These are phyloP conservation scores for Ivindomyrus marchei DNA, from an alignment of 2,113 vertebrate species.

Conservation along the genomic window DNA sequence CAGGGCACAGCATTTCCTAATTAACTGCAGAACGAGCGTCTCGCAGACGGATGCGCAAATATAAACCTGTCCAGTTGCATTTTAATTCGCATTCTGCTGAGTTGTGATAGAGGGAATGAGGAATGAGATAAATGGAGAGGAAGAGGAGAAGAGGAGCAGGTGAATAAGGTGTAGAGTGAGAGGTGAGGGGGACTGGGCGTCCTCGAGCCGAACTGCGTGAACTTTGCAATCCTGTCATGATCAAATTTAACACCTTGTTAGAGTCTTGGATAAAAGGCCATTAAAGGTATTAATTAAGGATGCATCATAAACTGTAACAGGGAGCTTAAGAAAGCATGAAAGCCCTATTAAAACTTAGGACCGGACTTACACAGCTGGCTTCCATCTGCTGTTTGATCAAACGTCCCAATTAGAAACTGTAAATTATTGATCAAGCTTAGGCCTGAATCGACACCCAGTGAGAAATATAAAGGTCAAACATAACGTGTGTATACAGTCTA, in stretches of 20 bases:
- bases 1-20: not conserved
- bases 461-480: constrained; percentile 3
- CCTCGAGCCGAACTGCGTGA: not conserved
- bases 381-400: not conserved
- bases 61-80: not conserved
- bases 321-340: not conserved
- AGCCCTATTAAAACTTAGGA: not conserved
- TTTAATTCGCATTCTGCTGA: not conserved
- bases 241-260: not conserved
- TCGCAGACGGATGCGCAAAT: not conserved
- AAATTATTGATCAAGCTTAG: constrained; percentile 2
- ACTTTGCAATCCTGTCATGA: not conserved
- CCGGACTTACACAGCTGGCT: not conserved
- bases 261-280: not conserved
- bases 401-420: constrained; percentile 3
- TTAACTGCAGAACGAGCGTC: not conserved
- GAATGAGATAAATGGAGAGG: not conserved
- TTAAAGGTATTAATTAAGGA: not conserved
- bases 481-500: not conserved
- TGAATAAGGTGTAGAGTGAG: not conserved
- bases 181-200: not conserved
- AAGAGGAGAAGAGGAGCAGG: not conserved
- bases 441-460: not conserved
- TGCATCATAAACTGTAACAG: not conserved
- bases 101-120: not conserved